Evolutionary conservation across 37 sponge, comb jelly and placozoan genomes (phyloP).

Genomic region (Sycon ciliatum): DNA sequence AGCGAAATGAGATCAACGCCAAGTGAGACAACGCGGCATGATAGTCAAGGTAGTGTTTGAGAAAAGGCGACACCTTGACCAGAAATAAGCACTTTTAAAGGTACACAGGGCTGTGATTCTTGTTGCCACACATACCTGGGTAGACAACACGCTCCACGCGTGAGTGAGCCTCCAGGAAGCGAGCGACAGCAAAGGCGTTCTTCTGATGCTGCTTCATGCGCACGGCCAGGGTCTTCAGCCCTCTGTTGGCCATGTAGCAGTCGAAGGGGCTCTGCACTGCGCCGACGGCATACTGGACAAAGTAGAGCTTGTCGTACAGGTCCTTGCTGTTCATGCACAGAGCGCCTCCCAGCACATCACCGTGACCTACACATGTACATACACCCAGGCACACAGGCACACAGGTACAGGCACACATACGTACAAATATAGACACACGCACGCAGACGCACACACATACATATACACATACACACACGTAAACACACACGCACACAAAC

Average conservation of each 20-base stretch:
- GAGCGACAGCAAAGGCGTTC: slow-evolving; percentile 76
- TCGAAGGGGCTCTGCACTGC: slow-evolving; percentile 88
- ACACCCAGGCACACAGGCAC: not conserved
- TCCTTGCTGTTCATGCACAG: not conserved
- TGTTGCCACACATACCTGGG: slow-evolving; percentile 57
- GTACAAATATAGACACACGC: not conserved
- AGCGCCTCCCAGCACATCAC: not conserved
- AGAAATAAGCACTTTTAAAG: too few species aligned
- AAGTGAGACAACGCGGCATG: too few species aligned
- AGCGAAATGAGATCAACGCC: too few species aligned
- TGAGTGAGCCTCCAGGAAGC: slow-evolving; percentile 49
- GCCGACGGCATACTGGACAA: slow-evolving; percentile 54
- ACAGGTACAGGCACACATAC: not conserved
- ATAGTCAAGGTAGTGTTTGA: too few species aligned
- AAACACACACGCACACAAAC: slow-evolving; percentile 12
- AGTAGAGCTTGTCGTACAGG: too few species aligned
- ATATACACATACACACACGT: not conserved
- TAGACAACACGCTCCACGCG: slow-evolving; percentile 58
- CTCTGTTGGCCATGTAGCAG: slow-evolving; percentile 88
- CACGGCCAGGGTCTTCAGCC: slow-evolving; percentile 83
- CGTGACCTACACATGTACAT: not conserved
- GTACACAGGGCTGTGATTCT: too few species aligned
- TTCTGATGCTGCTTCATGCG: slow-evolving; percentile 85
- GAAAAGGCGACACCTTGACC: too few species aligned
- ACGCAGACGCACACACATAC: not conserved